phyloP scores from a whole-genome alignment of 1,140 invertebrate species.

The Chironomus striatipennis region DNA sequence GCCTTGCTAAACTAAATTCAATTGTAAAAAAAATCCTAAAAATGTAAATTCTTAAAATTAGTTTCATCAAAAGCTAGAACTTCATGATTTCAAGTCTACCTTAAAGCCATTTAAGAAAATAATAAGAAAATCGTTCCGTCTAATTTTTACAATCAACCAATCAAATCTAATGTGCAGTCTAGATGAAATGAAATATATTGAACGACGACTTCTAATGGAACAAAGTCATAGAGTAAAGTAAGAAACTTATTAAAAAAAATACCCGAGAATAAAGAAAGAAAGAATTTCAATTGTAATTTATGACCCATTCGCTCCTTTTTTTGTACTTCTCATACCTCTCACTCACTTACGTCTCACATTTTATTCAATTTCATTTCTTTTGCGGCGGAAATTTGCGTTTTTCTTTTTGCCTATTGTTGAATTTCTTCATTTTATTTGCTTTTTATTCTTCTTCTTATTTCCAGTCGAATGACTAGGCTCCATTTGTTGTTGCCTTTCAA shows the following conservation, averaged over 20 bases:
- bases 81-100: no score
- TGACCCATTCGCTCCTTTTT: not conserved
- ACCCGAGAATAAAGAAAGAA: not conserved
- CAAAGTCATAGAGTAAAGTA: no score
- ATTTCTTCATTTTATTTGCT: not conserved
- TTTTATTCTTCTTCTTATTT: not conserved
- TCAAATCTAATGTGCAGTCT: no score
- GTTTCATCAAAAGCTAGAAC: no score
- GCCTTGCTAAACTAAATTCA: no score
- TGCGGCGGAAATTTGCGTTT: slow-evolving; percentile 22
- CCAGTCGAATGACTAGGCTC: not conserved
- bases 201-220: no score
- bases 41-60: no score
- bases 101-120: no score
- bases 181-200: no score
- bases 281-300: slow-evolving; percentile 23
- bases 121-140: no score
- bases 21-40: no score
- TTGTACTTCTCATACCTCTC: not conserved
- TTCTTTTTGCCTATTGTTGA: slow-evolving; percentile 16
- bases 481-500: slow-evolving; percentile 1
- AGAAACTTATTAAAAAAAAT: not conserved
- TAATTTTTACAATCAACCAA: no score
- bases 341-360: not conserved
- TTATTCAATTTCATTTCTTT: not conserved